These are phyloP conservation scores for Apodemia mormo DNA, from an alignment of 2,888 invertebrate genomes.

Conservation along the genomic window DNA sequence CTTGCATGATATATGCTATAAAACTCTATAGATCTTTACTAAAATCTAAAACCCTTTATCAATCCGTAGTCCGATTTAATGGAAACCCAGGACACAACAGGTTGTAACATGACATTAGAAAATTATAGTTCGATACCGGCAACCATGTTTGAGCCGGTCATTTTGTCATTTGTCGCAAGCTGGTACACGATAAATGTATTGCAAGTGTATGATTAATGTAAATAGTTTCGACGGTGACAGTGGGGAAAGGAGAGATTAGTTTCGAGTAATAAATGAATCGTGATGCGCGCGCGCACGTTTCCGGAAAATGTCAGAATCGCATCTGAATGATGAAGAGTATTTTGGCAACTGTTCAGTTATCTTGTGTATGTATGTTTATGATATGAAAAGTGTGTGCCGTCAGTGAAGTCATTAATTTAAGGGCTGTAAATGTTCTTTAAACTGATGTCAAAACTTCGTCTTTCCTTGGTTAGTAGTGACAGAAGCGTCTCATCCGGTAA, in stretches of 20 bases:
- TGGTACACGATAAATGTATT: slow-evolving; percentile 33
- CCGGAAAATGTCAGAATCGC: slow-evolving; percentile 17
- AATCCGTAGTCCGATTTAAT: slow-evolving; percentile 11
- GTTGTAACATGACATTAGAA: slow-evolving; percentile 15
- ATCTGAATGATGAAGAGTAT: slow-evolving; percentile 18
- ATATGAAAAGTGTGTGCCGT: not conserved
- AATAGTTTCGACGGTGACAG: slow-evolving; percentile 32
- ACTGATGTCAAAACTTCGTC: no score
- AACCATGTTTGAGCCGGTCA: slow-evolving; percentile 22
- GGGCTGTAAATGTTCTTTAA: no score
- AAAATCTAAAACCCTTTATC: not conserved
- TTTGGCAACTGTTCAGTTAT: slow-evolving; percentile 16
- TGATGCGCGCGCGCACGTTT: slow-evolving; percentile 29
- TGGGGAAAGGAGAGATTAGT: slow-evolving; percentile 32
- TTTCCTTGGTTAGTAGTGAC: no score
- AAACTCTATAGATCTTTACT: not conserved
- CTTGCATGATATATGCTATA: no score
- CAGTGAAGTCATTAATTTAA: not conserved
- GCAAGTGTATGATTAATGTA: slow-evolving; percentile 32
- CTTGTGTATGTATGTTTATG: not conserved
- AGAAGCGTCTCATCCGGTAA: no score
- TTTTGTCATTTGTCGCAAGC: slow-evolving; percentile 27
- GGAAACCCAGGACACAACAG: slow-evolving; percentile 10
- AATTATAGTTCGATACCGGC: slow-evolving; percentile 17
- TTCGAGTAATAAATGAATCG: slow-evolving; percentile 25